Percentiles rank a stretch among this genome's conserved stretches.
These are phyloP conservation scores for Gymnothorax reevesii DNA, from an alignment of 2,797 vertebrate genomes.

Conservation along the genomic window DNA sequence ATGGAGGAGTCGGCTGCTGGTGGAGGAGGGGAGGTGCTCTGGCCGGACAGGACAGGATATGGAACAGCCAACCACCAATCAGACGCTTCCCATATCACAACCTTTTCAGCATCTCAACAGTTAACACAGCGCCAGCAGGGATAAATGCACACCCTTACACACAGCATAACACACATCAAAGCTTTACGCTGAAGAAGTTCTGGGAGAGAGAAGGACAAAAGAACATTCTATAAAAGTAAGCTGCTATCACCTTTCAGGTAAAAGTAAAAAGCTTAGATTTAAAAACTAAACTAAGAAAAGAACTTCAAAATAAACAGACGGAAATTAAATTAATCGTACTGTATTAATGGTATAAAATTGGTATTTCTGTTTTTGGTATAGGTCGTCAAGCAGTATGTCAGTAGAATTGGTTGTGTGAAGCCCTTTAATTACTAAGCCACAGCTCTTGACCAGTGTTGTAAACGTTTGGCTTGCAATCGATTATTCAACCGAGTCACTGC, in stretches of 20 bases:
- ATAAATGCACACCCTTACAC: neutral
- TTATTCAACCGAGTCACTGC: constrained; percentile 78
- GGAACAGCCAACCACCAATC: neutral
- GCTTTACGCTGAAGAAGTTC: neutral
- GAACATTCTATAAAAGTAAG: constrained; percentile 11
- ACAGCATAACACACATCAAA: constrained; percentile 14
- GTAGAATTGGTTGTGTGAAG: constrained; percentile 84
- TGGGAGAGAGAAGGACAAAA: neutral
- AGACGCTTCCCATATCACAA: neutral
- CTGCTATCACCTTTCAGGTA: constrained; percentile 28
- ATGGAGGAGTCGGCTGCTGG: neutral
- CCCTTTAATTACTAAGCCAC: constrained; percentile 95
- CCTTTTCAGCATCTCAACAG: neutral
- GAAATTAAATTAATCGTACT: constrained; percentile 58
- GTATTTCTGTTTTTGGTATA: constrained; percentile 64
- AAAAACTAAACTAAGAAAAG: constrained; percentile 57
- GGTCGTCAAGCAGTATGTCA: constrained; percentile 63
- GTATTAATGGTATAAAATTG: constrained; percentile 45
- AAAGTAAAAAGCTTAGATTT: constrained; percentile 51
- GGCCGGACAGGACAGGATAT: neutral
- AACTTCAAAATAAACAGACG: constrained; percentile 47
- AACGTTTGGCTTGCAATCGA: constrained; percentile 77
- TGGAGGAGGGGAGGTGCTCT: neutral
- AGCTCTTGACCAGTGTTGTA: constrained; percentile 83
- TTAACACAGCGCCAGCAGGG: neutral